Evolutionary conservation across 2,113 vertebrate genomes (phyloP).

Genomic region (sheep (Ovis aries)): DNA sequence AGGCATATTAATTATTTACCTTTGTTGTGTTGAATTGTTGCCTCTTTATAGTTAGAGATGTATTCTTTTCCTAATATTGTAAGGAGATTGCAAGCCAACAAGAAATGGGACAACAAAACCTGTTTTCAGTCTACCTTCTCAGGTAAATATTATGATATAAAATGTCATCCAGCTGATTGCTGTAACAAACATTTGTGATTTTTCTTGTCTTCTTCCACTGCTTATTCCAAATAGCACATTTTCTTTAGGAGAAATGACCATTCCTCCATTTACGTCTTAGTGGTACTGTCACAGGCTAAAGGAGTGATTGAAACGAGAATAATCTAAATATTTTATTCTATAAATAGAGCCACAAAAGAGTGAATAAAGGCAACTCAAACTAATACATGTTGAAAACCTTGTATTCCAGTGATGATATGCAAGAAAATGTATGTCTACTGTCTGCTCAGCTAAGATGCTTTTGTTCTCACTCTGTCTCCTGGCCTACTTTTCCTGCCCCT

Average conservation of each 20-base stretch:
- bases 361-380: background rate
- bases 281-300: background rate
- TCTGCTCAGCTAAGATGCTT: rapidly evolving
- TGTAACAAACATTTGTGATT: background rate
- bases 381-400: background rate
- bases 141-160: background rate
- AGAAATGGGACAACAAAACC: background rate
- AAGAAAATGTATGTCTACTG: background rate
- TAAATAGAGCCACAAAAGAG: background rate
- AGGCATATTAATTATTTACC: background rate
- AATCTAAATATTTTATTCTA: background rate
- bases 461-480: background rate
- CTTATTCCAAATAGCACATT: background rate
- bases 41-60: background rate
- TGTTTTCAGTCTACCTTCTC: background rate
- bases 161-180: background rate
- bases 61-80: background rate
- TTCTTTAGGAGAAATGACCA: background rate
- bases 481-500: background rate
- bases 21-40: background rate
- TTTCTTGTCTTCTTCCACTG: background rate
- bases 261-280: background rate
- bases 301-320: background rate
- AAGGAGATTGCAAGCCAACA: background rate
- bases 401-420: background rate